phyloP scores from a whole-genome alignment of 2,888 invertebrate species.

The Hydropsyche betteni region DNA sequence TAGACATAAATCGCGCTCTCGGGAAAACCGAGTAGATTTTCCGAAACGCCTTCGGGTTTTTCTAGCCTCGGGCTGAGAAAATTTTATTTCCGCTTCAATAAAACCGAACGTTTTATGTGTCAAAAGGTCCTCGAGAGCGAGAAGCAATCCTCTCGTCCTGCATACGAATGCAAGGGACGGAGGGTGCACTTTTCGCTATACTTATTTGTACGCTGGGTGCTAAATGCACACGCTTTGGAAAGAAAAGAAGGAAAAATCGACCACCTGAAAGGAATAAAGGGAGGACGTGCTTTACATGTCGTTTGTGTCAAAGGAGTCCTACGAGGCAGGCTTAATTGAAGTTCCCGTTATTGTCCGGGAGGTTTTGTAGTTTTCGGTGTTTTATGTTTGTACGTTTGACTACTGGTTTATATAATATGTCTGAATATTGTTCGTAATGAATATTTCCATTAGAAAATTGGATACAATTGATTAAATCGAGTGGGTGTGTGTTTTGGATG shows the following conservation, averaged over 20 bases:
- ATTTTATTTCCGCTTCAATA: constrained; percentile 44
- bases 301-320: too few relatives aligned
- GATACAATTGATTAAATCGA: too few relatives aligned
- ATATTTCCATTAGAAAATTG: too few relatives aligned
- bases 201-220: not conserved
- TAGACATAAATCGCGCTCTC: constrained; percentile 4
- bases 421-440: too few relatives aligned
- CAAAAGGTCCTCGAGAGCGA: constrained; percentile 32
- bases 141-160: not conserved
- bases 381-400: too few relatives aligned
- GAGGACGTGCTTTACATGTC: too few relatives aligned
- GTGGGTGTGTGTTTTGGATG: too few relatives aligned
- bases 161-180: constrained; percentile 9
- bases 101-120: constrained; percentile 41
- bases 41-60: constrained; percentile 19
- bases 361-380: too few relatives aligned
- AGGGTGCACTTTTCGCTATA: constrained; percentile 1
- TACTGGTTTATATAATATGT: too few relatives aligned
- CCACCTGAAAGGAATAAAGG: not conserved
- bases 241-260: not conserved
- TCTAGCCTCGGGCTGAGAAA: constrained; percentile 31
- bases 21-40: constrained; percentile 18
- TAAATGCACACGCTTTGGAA: constrained; percentile 3
- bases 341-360: too few relatives aligned
- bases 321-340: too few relatives aligned